A percentile compares a stretch with the other conserved stretches of the same genome.
Evolutionary conservation across 2,888 invertebrate genomes (phyloP).

Genomic region (Lycocerus yunnanus): DNA sequence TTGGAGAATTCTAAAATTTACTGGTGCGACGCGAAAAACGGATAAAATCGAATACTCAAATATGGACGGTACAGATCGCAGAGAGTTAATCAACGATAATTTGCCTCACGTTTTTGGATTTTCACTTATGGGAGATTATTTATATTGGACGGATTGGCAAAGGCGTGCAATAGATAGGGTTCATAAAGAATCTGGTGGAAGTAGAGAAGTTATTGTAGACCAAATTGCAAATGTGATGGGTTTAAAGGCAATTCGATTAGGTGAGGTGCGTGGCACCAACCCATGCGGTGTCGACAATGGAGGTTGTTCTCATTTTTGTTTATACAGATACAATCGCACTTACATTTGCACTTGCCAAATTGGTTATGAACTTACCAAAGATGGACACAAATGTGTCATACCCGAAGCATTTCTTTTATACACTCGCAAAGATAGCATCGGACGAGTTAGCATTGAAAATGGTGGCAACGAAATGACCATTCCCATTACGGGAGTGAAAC

Average conservation of each 20-base stretch:
- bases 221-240: slow-evolving; percentile 94
- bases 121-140: slow-evolving; percentile 80
- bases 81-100: slow-evolving; percentile 79
- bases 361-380: slow-evolving; percentile 76
- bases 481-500: slow-evolving; percentile 82
- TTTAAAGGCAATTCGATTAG: slow-evolving; percentile 74
- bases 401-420: slow-evolving; percentile 88
- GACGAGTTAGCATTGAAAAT: slow-evolving; percentile 84
- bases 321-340: slow-evolving; percentile 71
- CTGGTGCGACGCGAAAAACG: slow-evolving; percentile 90
- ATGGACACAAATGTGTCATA: slow-evolving; percentile 79
- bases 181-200: slow-evolving; percentile 80
- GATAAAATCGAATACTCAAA: slow-evolving; percentile 87
- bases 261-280: slow-evolving; percentile 64
- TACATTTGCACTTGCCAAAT: slow-evolving; percentile 89
- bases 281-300: slow-evolving; percentile 81
- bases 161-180: slow-evolving; percentile 86
- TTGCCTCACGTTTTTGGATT: slow-evolving; percentile 88
- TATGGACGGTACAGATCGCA: slow-evolving; percentile 80
- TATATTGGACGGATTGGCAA: slow-evolving; percentile 99
- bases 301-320: slow-evolving; percentile 87
- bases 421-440: slow-evolving; percentile 82
- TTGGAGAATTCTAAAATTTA: slow-evolving; percentile 58
- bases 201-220: slow-evolving; percentile 78
- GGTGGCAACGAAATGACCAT: slow-evolving; percentile 73